Conservation (phyloP, 64 coral and sea anemone genomes). For the Stichodactyla mertensii region DNA sequence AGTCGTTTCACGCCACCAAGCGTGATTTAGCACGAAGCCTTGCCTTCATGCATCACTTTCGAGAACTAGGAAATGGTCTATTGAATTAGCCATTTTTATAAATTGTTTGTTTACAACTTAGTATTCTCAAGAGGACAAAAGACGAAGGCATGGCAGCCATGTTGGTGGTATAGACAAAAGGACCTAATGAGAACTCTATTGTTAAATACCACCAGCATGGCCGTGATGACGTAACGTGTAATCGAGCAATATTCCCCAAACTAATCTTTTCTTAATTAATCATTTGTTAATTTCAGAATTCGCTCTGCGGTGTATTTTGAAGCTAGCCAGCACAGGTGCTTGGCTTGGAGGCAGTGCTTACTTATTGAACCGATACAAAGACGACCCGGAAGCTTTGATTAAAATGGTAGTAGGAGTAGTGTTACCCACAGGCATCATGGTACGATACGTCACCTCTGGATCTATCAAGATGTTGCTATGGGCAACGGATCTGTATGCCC, state of each 20-base stretch:
- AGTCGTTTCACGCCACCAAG: no score
- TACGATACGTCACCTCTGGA: constrained; percentile 17
- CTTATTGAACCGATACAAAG: constrained; percentile 35
- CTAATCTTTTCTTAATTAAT: not conserved
- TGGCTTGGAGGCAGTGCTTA: constrained; percentile 35
- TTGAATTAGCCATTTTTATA: no score
- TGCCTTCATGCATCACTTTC: no score
- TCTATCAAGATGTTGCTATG: constrained; percentile 30
- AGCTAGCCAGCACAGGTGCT: constrained; percentile 28
- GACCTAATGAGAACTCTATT: no score
- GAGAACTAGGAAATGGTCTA: no score
- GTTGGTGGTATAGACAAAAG: no score
- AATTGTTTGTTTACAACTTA: no score
- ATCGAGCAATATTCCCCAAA: not conserved
- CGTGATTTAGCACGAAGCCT: no score
- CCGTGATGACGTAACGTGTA: no score
- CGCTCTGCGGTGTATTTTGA: not conserved
- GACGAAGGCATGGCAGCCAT: no score
- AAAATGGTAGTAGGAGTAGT: constrained; percentile 25
- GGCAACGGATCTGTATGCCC: constrained; percentile 20
- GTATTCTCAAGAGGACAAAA: no score
- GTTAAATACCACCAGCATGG: no score
- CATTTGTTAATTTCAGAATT: not conserved
- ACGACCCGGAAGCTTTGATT: constrained; percentile 33
- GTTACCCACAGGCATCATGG: constrained; percentile 30